Conservation (phyloP, 2,888 invertebrate genomes). For the Hirtodrosophila duncani region DNA sequence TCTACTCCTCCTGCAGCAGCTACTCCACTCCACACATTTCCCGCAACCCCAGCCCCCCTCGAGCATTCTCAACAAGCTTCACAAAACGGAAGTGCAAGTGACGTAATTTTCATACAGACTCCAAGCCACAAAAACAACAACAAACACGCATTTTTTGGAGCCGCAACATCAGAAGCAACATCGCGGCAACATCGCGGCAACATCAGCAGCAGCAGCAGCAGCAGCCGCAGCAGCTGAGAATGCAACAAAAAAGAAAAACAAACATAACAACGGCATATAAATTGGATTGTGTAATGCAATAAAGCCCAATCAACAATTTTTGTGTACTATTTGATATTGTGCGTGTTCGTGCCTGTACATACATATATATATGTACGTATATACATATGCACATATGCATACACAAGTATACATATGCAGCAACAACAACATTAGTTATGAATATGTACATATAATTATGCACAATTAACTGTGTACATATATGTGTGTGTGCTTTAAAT, state of each 20-base stretch:
- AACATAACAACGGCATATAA: conserved; percentile 2
- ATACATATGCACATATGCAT: conserved; percentile 3
- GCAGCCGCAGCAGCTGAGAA: too few relatives aligned
- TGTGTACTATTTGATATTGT: conserved; percentile 12
- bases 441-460: too few relatives aligned
- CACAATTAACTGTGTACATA: too few relatives aligned
- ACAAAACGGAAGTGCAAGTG: conserved; percentile 70
- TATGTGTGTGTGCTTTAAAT: too few relatives aligned
- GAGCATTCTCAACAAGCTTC: conserved; percentile 13
- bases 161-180: conserved; percentile 30
- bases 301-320: conserved; percentile 14
- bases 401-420: too few relatives aligned
- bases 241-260: too few relatives aligned
- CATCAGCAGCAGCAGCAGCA: background rate
- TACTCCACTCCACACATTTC: conserved; percentile 20
- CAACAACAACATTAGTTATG: conserved; percentile 1
- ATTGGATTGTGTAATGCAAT: conserved; percentile 46
- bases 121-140: conserved; percentile 26
- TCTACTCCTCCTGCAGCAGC: too few relatives aligned
- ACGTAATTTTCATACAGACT: conserved; percentile 62
- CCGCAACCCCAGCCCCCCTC: conserved; percentile 17
- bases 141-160: conserved; percentile 29
- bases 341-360: conserved; percentile 8
- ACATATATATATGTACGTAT: conserved; percentile 11
- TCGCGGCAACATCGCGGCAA: background rate